phyloP scores from a whole-genome alignment of 1,140 invertebrate genomes.

The Papilio dardanus region DNA sequence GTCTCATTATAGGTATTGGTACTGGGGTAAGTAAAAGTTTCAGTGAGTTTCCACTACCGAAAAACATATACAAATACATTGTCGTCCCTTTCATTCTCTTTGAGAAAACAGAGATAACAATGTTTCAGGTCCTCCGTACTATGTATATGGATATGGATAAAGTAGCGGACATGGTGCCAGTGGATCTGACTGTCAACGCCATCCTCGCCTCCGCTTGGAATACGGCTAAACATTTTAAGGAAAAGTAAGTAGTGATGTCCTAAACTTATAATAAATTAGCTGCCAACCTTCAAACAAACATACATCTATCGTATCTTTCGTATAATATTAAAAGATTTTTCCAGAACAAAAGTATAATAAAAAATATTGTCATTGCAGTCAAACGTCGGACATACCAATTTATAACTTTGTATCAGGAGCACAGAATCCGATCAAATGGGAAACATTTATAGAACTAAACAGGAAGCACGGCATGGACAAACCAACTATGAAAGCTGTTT shows the following conservation, averaged over 20 bases:
- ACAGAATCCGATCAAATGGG: conserved; percentile 87
- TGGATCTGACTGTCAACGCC: conserved; percentile 92
- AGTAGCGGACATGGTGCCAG: conserved; percentile 93
- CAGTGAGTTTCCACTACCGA: background rate
- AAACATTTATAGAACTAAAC: conserved; percentile 83
- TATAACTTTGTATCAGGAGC: conserved; percentile 89
- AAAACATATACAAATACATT: background rate
- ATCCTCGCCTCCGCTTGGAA: conserved; percentile 90
- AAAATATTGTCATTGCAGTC: conserved; percentile 51
- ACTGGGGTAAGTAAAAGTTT: conserved; percentile 70
- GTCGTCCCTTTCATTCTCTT: background rate
- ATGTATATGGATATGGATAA: conserved; percentile 86
- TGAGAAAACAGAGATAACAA: background rate
- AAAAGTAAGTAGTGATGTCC: conserved; percentile 65
- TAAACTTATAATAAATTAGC: too few relatives aligned
- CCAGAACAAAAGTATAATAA: too few relatives aligned
- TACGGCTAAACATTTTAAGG: conserved; percentile 81
- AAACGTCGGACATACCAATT: conserved; percentile 82
- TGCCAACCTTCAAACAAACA: too few relatives aligned
- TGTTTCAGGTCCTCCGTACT: conserved; percentile 84
- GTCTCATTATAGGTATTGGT: conserved; percentile 79
- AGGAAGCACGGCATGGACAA: conserved; percentile 80
- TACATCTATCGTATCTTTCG: too few relatives aligned
- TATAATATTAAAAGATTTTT: too few relatives aligned
- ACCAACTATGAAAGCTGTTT: conserved; percentile 83